Percentiles rank a stretch among this genome's conserved stretches.
These are phyloP conservation scores for Mormyrops attenuatus DNA, from an alignment of 2,797 vertebrate genomes.

Conservation along the genomic window DNA sequence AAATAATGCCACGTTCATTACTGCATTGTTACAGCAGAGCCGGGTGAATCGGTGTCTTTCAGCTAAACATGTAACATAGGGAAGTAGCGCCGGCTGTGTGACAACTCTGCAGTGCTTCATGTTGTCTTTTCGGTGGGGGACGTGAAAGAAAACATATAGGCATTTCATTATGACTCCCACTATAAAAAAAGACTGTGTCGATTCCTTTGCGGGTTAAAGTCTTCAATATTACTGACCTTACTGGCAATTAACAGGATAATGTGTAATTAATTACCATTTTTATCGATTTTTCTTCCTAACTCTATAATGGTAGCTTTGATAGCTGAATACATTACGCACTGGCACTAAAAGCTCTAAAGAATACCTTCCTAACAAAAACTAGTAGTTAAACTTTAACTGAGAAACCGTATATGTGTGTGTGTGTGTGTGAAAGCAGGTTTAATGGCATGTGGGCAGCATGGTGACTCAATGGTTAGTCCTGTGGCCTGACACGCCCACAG, in stretches of 20 bases:
- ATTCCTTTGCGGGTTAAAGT: constrained; percentile 10
- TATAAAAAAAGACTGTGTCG: not conserved
- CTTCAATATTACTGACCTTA: constrained; percentile 26
- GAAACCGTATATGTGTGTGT: no score
- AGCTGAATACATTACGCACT: not conserved
- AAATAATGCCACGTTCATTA: constrained; percentile 24
- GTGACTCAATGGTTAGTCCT: not conserved
- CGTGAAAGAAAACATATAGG: not conserved
- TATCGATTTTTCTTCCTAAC: constrained; percentile 23
- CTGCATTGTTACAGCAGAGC: constrained; percentile 28
- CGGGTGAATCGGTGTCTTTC: constrained; percentile 11
- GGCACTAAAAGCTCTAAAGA: not conserved
- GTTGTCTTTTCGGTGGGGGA: not conserved
- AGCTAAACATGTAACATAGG: constrained; percentile 8
- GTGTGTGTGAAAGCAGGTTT: not conserved
- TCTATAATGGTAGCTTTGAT: not conserved
- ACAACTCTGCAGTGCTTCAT: not conserved
- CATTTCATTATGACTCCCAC: constrained; percentile 14
- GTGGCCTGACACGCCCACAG: not conserved
- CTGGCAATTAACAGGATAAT: constrained; percentile 15
- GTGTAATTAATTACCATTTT: constrained; percentile 27
- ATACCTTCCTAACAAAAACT: not conserved
- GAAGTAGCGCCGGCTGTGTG: not conserved
- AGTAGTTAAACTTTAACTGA: not conserved
- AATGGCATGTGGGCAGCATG: not conserved